Percentiles rank a stretch among this genome's conserved stretches.
phyloP scores from a whole-genome alignment of 2,113 vertebrate genomes.

The Varanus salvator region DNA sequence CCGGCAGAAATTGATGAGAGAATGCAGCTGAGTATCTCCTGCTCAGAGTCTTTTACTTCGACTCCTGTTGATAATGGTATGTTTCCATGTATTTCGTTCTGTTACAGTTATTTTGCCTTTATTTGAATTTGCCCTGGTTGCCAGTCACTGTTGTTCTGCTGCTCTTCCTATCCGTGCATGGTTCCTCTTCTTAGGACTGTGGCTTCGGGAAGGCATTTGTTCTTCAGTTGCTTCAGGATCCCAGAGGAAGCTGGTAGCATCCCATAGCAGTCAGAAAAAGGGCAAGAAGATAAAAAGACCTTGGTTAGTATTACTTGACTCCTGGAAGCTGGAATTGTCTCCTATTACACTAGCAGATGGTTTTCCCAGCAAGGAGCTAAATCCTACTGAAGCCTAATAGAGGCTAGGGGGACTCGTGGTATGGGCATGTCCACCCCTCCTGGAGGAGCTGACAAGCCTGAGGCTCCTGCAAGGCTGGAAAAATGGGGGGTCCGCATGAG shows the following conservation, averaged over 20 bases:
- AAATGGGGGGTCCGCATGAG: no score
- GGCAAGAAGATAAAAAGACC: no score
- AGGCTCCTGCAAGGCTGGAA: no score
- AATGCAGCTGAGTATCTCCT: neutral
- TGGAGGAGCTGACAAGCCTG: no score
- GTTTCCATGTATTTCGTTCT: neutral
- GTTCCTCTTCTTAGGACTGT: neutral
- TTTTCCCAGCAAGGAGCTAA: no score
- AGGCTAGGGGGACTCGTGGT: no score
- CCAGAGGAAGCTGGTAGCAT: no score
- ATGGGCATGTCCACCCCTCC: no score
- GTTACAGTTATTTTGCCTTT: neutral
- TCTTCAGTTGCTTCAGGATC: neutral
- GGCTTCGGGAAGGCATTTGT: neutral
- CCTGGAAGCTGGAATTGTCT: no score
- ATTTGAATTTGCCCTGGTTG: neutral
- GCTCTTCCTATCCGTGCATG: neutral
- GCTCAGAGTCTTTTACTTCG: neutral
- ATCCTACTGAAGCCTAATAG: no score
- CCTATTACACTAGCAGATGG: neutral
- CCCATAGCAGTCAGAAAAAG: no score
- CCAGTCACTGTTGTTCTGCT: neutral
- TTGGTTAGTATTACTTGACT: no score
- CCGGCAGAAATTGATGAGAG: neutral
- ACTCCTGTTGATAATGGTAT: neutral